Evolutionary conservation across 2,797 vertebrate species (phyloP).

Genomic region (Gambusia yucatana): DNA sequence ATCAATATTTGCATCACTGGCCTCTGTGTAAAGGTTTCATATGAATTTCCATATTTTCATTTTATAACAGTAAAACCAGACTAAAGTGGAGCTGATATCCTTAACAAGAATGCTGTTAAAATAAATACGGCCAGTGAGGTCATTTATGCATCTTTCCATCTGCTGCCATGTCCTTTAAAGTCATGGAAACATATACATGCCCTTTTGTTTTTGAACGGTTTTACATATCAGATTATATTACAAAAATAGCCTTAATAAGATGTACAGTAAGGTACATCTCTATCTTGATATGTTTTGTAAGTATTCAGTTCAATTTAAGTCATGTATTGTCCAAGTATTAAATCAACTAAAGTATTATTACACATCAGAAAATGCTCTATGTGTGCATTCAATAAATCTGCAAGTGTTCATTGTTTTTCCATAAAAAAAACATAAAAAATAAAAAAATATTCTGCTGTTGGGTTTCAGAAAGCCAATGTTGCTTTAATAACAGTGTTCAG

Average conservation of each 20-base stretch:
- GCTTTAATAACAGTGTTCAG: background rate
- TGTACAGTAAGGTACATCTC: too few species aligned
- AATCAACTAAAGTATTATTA: background rate
- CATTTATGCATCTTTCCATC: background rate
- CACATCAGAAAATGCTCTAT: background rate
- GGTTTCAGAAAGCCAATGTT: background rate
- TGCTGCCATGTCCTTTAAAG: background rate
- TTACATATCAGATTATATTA: background rate
- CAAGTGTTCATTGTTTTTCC: background rate
- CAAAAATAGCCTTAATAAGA: background rate
- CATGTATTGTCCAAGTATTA: background rate
- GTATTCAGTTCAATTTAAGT: background rate
- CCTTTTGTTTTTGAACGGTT: background rate
- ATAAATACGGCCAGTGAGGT: background rate
- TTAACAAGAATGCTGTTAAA: background rate
- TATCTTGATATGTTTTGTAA: background rate
- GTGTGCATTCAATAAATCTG: background rate
- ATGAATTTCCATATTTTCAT: slow-evolving; percentile 33
- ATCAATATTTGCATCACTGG: slow-evolving; percentile 25
- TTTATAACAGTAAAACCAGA: background rate
- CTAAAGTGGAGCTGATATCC: background rate
- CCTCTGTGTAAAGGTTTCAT: background rate
- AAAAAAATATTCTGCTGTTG: background rate
- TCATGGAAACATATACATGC: background rate
- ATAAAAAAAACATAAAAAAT: background rate